phyloP scores from a whole-genome alignment of 2,797 vertebrate genomes.

The Eulemur coronatus region DNA sequence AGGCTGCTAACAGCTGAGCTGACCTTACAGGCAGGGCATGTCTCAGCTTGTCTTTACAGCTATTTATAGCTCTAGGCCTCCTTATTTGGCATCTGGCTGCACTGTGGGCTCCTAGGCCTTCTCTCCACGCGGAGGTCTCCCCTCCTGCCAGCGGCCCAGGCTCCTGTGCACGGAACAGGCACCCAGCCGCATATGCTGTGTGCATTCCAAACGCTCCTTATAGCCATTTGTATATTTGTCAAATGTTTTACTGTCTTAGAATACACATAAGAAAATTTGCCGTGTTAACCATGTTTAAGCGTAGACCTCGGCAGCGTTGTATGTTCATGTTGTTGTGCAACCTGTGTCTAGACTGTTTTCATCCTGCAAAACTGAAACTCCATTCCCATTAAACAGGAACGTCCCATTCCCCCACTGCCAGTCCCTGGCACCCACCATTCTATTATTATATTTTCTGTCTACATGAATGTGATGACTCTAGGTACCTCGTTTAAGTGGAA shows the following conservation, averaged over 20 bases:
- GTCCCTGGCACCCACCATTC: not conserved
- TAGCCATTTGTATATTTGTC: not conserved
- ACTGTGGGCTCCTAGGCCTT: not conserved
- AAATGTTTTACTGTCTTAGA: not conserved
- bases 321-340: fast-evolving
- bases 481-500: not conserved
- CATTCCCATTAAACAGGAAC: not conserved
- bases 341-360: not conserved
- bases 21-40: not conserved
- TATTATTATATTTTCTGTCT: not conserved
- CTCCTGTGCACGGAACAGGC: not conserved
- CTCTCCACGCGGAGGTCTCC: not conserved
- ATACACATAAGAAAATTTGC: not conserved
- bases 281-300: not conserved
- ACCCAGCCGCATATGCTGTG: not conserved
- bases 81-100: not conserved
- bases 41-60: not conserved
- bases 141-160: not conserved
- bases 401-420: not conserved
- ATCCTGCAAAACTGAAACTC: not conserved
- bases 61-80: not conserved
- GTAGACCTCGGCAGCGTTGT: not conserved
- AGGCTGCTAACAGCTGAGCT: not conserved
- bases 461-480: not conserved
- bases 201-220: not conserved